Conservation (phyloP, 1,140 invertebrate species). For the Ceratina japonica region DNA sequence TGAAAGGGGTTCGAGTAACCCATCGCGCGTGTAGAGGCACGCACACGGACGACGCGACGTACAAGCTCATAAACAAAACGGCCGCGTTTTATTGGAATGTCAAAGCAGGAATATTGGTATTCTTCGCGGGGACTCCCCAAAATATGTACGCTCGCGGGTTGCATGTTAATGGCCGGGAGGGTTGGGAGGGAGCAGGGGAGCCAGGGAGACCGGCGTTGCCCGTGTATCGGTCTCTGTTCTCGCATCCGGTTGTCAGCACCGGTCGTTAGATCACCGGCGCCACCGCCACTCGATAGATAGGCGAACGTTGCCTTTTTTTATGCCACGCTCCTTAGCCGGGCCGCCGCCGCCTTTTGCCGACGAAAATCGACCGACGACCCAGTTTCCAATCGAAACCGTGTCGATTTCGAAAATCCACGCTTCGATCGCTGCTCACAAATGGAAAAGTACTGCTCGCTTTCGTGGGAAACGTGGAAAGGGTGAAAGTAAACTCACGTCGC, state of each 20-base stretch:
- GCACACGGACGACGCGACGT: slow-evolving; percentile 46
- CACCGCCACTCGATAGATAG: slow-evolving; percentile 44
- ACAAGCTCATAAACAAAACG: slow-evolving; percentile 80
- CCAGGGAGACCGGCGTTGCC: slow-evolving; percentile 60
- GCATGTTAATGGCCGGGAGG: slow-evolving; percentile 76
- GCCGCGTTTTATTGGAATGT: slow-evolving; percentile 80
- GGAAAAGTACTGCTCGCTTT: slow-evolving; percentile 4
- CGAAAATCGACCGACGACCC: slow-evolving; percentile 28
- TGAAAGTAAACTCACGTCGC: not conserved
- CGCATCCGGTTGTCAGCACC: slow-evolving; percentile 78
- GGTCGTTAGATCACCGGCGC: slow-evolving; percentile 72
- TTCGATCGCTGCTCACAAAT: not conserved
- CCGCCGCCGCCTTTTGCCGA: not conserved
- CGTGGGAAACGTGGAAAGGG: slow-evolving; percentile 15
- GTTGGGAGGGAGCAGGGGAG: slow-evolving; percentile 53
- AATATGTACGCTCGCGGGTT: slow-evolving; percentile 78
- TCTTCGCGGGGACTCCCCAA: slow-evolving; percentile 77
- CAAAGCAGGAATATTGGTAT: slow-evolving; percentile 80
- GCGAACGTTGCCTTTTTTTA: slow-evolving; percentile 52
- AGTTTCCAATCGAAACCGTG: slow-evolving; percentile 19
- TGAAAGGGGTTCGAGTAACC: slow-evolving; percentile 11
- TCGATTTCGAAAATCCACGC: slow-evolving; percentile 30
- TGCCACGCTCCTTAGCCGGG: slow-evolving; percentile 31
- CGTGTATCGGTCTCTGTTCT: slow-evolving; percentile 69
- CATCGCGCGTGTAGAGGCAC: slow-evolving; percentile 16